phyloP scores from a whole-genome alignment of 1,140 invertebrate species.

The Copidosoma floridanum region DNA sequence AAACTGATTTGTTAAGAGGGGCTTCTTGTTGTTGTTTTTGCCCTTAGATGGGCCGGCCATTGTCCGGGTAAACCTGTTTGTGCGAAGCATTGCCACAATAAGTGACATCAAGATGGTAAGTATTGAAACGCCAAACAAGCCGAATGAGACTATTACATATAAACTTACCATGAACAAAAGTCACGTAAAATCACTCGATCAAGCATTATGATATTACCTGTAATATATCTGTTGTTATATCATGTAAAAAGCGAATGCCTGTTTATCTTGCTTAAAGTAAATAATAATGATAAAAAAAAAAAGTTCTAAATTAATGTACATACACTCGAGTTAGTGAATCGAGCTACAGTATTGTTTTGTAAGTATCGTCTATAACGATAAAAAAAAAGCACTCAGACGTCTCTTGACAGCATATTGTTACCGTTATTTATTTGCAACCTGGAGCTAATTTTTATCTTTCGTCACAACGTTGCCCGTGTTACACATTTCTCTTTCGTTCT shows the following conservation, averaged over 20 bases:
- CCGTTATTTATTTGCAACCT: conserved; percentile 4
- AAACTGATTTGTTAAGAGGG: conserved; percentile 50
- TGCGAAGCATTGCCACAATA: conserved; percentile 94
- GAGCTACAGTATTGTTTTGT: too few species aligned
- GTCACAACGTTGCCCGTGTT: conserved; percentile 9
- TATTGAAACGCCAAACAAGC: conserved; percentile 43
- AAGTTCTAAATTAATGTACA: neutral
- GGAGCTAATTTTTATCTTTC: conserved; percentile 11
- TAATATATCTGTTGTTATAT: neutral
- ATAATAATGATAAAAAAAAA: neutral
- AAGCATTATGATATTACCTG: too few species aligned
- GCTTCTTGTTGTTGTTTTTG: conserved; percentile 57
- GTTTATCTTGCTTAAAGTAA: conserved; percentile 1
- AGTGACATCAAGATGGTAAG: conserved; percentile 99
- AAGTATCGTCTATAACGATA: too few species aligned
- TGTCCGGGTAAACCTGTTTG: conserved; percentile 94
- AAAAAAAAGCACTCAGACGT: conserved; percentile 14
- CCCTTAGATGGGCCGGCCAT: conserved; percentile 86
- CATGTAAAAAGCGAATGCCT: conserved; percentile 13
- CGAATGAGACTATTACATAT: too few species aligned
- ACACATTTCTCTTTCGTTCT: conserved; percentile 16
- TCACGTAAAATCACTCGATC: too few species aligned
- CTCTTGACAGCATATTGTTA: conserved; percentile 11
- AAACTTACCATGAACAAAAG: too few species aligned
- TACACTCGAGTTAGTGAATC: neutral